Evolutionary conservation across 2,888 invertebrate species (phyloP).

Genomic region (Thereva nobilitata): DNA sequence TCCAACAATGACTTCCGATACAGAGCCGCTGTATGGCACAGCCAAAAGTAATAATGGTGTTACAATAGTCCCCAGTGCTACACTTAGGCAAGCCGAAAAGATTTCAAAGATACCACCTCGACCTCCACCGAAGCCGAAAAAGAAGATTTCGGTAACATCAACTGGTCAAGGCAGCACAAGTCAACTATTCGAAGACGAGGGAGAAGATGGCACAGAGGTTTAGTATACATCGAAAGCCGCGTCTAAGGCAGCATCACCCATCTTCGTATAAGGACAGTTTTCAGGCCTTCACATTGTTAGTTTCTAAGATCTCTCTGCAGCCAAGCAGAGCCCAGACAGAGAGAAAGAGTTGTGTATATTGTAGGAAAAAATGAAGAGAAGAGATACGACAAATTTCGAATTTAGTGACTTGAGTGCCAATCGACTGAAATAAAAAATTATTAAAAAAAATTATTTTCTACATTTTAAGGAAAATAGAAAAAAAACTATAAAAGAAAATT

Average conservation of each 20-base stretch:
- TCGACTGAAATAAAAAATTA: slow-evolving; percentile 51
- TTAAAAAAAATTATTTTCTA: slow-evolving; percentile 20
- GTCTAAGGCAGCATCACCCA: slow-evolving; percentile 10
- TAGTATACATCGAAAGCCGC: slow-evolving; percentile 54
- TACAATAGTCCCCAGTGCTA: slow-evolving; percentile 50
- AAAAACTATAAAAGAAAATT: too few species aligned
- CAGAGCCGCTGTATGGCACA: slow-evolving; percentile 54
- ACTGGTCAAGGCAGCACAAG: slow-evolving; percentile 62
- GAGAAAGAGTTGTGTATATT: slow-evolving; percentile 7
- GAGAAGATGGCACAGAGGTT: slow-evolving; percentile 88
- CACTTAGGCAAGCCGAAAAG: slow-evolving; percentile 44
- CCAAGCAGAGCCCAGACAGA: neutral
- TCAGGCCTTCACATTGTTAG: slow-evolving; percentile 22
- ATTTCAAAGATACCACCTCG: slow-evolving; percentile 76
- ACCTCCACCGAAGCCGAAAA: slow-evolving; percentile 83
- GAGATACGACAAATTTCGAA: slow-evolving; percentile 43
- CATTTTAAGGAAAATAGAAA: slow-evolving; percentile 20
- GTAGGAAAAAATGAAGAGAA: slow-evolving; percentile 32
- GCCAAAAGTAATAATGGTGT: slow-evolving; percentile 50
- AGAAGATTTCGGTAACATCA: slow-evolving; percentile 66
- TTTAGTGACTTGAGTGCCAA: slow-evolving; percentile 58
- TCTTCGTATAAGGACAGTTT: slow-evolving; percentile 1
- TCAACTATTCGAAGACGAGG: slow-evolving; percentile 84
- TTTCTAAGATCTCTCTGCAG: slow-evolving; percentile 2
- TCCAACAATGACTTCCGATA: slow-evolving; percentile 50